These are phyloP conservation scores for Dascillus cervinus DNA, from an alignment of 2,888 invertebrate species.

Conservation along the genomic window DNA sequence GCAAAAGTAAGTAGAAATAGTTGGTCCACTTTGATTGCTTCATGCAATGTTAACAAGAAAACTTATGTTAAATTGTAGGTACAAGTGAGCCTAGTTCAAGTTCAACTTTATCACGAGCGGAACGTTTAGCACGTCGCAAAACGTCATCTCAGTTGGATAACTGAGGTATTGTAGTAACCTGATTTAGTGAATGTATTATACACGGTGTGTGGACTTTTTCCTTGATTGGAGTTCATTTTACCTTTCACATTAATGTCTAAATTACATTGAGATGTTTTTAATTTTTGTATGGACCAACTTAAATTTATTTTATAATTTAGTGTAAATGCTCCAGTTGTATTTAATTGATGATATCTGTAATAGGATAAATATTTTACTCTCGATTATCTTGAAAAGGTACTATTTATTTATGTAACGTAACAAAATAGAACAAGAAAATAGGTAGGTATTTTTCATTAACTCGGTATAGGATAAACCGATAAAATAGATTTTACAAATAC, in stretches of 20 bases:
- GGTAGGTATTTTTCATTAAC: slow-evolving; percentile 23
- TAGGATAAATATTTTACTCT: slow-evolving; percentile 12
- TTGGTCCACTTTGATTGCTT: not conserved
- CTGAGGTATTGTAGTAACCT: slow-evolving; percentile 19
- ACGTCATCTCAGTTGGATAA: slow-evolving; percentile 24
- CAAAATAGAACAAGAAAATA: slow-evolving; percentile 21
- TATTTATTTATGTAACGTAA: slow-evolving; percentile 28
- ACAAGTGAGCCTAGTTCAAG: slow-evolving; percentile 24
- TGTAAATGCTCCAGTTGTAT: slow-evolving; percentile 4
- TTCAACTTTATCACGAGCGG: slow-evolving; percentile 27
- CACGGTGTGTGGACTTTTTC: slow-evolving; percentile 16
- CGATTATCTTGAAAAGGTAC: slow-evolving; percentile 17
- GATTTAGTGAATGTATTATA: slow-evolving; percentile 19
- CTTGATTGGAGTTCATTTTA: slow-evolving; percentile 11
- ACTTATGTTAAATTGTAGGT: too few relatives aligned
- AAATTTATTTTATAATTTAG: slow-evolving; percentile 6
- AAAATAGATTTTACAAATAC: slow-evolving; percentile 29
- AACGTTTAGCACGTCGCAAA: slow-evolving; percentile 30
- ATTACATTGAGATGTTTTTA: slow-evolving; percentile 8
- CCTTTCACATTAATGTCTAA: slow-evolving; percentile 6
- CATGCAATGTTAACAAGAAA: not conserved
- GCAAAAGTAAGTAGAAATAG: not conserved
- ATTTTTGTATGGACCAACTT: slow-evolving; percentile 14
- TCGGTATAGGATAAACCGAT: slow-evolving; percentile 23
- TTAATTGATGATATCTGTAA: slow-evolving; percentile 7